Percentiles rank a stretch among this genome's conserved stretches.
phyloP scores from a whole-genome alignment of 2,113 vertebrate genomes.

The Sciurus niger region DNA sequence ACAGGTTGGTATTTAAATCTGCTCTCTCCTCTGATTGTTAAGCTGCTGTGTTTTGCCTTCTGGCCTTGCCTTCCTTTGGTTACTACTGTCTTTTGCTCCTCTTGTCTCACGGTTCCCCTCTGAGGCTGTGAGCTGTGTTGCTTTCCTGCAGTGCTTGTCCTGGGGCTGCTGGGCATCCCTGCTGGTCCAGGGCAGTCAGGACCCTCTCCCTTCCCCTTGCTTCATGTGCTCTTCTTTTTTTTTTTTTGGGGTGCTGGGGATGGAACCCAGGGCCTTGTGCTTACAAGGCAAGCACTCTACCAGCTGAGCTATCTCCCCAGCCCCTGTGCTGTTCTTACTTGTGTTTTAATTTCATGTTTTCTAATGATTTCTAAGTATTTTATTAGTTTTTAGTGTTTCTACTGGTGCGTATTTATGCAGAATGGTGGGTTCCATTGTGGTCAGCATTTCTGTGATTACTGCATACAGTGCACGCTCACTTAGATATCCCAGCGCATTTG shows the following conservation, averaged over 20 bases:
- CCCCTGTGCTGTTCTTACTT: too few species aligned
- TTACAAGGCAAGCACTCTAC: too few species aligned
- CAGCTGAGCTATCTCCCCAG: too few species aligned
- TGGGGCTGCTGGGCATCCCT: neutral
- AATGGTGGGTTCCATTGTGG: neutral
- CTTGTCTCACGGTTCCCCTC: too few species aligned
- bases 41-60: neutral
- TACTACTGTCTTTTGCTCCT: neutral
- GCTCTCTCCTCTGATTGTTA: neutral
- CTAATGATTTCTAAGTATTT: neutral
- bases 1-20: neutral
- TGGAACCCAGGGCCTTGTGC: too few species aligned
- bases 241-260: too few species aligned
- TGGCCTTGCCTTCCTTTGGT: neutral
- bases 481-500: too few species aligned
- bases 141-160: rapidly evolving
- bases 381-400: neutral
- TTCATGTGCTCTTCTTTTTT: too few species aligned
- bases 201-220: neutral
- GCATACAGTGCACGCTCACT: neutral
- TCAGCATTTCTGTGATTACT: rapidly evolving
- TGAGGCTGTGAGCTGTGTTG: neutral
- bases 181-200: too few species aligned
- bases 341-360: neutral
- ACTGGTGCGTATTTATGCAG: neutral